Base-by-base conservation (phyloP, 2,888 invertebrate species). In the Idaea dimidiata region DNA sequence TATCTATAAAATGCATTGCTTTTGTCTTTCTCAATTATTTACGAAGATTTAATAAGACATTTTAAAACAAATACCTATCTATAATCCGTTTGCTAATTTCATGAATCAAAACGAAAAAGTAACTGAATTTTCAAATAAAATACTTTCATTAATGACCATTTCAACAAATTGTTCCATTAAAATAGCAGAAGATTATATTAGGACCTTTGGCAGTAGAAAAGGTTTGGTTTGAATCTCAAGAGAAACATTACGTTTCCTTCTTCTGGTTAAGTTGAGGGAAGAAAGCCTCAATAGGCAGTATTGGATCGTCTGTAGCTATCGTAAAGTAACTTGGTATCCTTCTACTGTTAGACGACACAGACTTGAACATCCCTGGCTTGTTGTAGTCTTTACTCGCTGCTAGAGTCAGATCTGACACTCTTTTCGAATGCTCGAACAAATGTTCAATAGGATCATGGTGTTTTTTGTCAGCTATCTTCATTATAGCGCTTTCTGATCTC, bases 271-370 rank as follows among this genome's bases (percentile, higher is more conserved):
- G 81, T 78, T 95, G 95, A 17, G 96, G 95, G 79, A 97, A 96
- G 84, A 96, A 96, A 0, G 96, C 96, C 84, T 96, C 96, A 67
- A 97, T 95, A 0, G 97, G 96, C 59, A 97, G 87, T 61, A 96
- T 96, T 0, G 96, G 96, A 79, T 96, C 96, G 70, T 96, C 96
- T 0, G 96, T 96, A 0, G 95, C 94, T 83, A 96, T 94, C 18
- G 95, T 95, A 72, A 96, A 95, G 75, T 95, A 95, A 74, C 93
- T 94, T 4, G 95, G 94, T 75, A 95, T 94, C 72, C 94, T 89
- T 69, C 95, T 93, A 71, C 94, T 95, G 61, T 91, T 93, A 0
- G 91, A 91, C 0, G 95, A 93, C 0, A 95, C 94, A 0, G 95
- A 94, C 82, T 95, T 96, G 79, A 95, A 95, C 87, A 95, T 91